Base-by-base conservation (phyloP, 1,140 invertebrate genomes). In the Ceratina calcarata region DNA sequence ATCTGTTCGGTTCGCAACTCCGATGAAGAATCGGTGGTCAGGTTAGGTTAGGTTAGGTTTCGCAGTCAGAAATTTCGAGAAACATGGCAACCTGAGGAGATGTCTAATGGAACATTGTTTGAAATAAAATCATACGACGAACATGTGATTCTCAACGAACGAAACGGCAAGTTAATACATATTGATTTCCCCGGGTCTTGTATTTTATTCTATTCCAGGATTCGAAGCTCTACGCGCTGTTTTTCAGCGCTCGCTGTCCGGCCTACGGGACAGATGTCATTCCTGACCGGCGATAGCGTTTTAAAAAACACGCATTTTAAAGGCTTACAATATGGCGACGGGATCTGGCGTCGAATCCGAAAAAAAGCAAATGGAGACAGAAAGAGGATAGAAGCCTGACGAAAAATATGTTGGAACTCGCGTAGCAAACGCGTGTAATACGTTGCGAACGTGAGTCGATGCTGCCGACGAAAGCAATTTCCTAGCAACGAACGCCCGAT, bases 391-490 rank as follows among this genome's bases (percentile, higher is more conserved):
- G 4, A 53, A 53, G n/a, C 7, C 6, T 2, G 13, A n/a, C 20
- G 27, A 8, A 49, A 53, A 62, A 62, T 57, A 61, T 51, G 27
- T 64, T 76, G 65, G 60, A 71, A 45, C 60, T 37, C 24, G 61
- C 62, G 68, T 62, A 68, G 65, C 69, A 65, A 70, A 62, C 67
- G 24, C 83, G 75, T 85, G 82, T 84, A 84, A 85, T 84, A 84
- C 73, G 79, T 73, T 83, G 71, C 65, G 69, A 45, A 55, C 61
- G 66, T 61, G 64, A 53, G 76, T 18, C 22, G 67, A 69, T 69
- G 76, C 83, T 83, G 65, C 73, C 82, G 73, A 73, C 83, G 78
- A 85, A 85, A 85, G 77, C 83, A 85, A 85, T 85, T 85, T 81
- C 72, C 82, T 49, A 32, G 71, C 60, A 55, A 71, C 66, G 81